Conservation (phyloP, 2,797 vertebrate species). For the Lycodopsis pacificus region DNA sequence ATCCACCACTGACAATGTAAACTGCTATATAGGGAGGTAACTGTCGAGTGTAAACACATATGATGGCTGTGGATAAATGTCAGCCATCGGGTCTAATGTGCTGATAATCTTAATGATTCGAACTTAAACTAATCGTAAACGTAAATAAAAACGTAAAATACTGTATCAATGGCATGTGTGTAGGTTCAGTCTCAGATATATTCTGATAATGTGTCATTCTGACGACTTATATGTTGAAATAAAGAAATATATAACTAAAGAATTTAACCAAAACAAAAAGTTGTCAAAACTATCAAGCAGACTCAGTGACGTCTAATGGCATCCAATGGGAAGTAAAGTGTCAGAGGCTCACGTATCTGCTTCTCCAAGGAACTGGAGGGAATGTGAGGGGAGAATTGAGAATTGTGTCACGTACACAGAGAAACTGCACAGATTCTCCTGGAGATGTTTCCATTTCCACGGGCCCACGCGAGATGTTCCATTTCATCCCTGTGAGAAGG, state of each 20-base stretch:
- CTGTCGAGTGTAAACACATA: neutral
- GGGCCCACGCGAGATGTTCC: neutral
- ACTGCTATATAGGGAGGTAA: neutral
- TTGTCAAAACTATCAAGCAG: neutral
- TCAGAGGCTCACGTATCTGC: neutral
- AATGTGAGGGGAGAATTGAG: neutral
- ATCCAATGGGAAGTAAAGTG: neutral
- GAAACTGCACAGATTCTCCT: neutral
- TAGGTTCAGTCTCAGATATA: neutral
- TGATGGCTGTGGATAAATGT: neutral
- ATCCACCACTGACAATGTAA: neutral
- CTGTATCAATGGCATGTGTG: neutral
- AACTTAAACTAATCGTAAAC: neutral
- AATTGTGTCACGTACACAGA: neutral
- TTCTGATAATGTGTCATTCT: neutral
- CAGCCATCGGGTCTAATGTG: neutral
- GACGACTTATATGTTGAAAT: neutral
- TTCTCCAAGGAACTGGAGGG: neutral
- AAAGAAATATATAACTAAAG: neutral
- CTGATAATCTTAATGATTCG: neutral
- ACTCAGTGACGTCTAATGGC: neutral
- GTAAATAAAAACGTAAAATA: neutral
- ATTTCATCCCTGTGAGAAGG: neutral
- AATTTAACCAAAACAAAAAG: neutral
- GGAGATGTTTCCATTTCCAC: neutral